Percentiles rank a stretch among this genome's conserved stretches.
Evolutionary conservation across 2,888 invertebrate species (phyloP).

Genomic region (Nebria brevicollis): DNA sequence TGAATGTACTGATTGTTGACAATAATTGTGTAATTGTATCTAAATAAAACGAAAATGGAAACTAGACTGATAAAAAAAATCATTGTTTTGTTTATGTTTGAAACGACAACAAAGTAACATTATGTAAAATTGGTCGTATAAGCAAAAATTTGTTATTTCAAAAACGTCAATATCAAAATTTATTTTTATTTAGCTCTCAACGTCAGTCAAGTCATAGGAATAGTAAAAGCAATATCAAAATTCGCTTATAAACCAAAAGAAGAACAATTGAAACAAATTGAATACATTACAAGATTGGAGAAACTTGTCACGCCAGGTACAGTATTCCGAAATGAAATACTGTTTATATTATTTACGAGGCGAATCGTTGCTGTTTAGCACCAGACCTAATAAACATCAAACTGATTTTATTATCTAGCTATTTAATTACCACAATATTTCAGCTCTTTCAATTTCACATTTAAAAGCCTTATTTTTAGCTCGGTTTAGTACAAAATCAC

Average conservation of each 20-base stretch:
- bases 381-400: no score
- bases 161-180: neutral
- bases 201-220: constrained; percentile 29
- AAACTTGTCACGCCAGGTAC: constrained; percentile 37
- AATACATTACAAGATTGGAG: constrained; percentile 34
- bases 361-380: neutral
- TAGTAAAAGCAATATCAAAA: constrained; percentile 35
- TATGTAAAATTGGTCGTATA: no score
- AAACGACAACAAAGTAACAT: neutral
- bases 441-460: neutral
- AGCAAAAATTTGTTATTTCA: no score
- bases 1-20: no score
- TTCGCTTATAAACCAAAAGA: constrained; percentile 34
- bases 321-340: neutral
- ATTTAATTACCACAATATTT: constrained; percentile 1
- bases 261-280: constrained; percentile 40
- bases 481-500: no score
- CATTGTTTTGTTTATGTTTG: neutral
- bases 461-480: neutral
- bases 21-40: no score
- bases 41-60: neutral
- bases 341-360: neutral
- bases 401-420: neutral
- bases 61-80: neutral
- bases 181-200: constrained; percentile 37